These are phyloP conservation scores for Ifrita kowaldi DNA, from an alignment of 2,113 vertebrate species.

Conservation along the genomic window DNA sequence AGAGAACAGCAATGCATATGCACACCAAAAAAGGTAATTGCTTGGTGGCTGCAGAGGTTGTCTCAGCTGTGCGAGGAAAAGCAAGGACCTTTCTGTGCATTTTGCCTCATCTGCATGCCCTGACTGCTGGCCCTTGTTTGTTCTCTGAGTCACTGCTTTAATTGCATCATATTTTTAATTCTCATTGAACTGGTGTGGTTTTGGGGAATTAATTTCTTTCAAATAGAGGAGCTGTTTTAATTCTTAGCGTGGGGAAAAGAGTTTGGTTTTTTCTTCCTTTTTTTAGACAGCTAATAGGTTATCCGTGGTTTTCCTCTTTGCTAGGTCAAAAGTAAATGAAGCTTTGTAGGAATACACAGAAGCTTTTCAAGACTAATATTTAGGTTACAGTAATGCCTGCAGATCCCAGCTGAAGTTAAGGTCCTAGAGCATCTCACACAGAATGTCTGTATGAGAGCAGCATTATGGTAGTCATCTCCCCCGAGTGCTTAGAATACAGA, in stretches of 20 bases:
- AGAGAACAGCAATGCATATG: not conserved
- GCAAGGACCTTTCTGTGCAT: not conserved
- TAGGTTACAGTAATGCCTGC: not conserved
- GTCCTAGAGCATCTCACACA: not conserved
- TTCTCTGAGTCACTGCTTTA: not conserved
- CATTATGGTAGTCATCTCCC: not conserved
- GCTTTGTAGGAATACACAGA: not conserved
- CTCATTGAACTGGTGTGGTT: not conserved
- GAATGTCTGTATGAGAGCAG: not conserved
- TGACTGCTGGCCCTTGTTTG: not conserved
- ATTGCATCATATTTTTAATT: not conserved
- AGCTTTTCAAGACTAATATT: not conserved
- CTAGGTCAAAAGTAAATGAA: not conserved
- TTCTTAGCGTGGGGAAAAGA: not conserved
- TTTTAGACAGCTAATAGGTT: not conserved
- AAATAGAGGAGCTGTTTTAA: not conserved
- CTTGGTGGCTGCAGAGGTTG: not conserved
- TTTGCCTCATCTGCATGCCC: not conserved
- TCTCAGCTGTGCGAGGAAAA: not conserved
- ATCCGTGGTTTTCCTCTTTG: not conserved
- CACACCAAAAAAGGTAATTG: not conserved
- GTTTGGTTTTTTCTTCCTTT: not conserved
- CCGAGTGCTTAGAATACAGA: not conserved
- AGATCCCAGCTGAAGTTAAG: not conserved
- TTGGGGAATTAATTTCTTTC: not conserved